Base-by-base conservation (phyloP, 2,888 invertebrate species). In the Tholera decimalis region DNA sequence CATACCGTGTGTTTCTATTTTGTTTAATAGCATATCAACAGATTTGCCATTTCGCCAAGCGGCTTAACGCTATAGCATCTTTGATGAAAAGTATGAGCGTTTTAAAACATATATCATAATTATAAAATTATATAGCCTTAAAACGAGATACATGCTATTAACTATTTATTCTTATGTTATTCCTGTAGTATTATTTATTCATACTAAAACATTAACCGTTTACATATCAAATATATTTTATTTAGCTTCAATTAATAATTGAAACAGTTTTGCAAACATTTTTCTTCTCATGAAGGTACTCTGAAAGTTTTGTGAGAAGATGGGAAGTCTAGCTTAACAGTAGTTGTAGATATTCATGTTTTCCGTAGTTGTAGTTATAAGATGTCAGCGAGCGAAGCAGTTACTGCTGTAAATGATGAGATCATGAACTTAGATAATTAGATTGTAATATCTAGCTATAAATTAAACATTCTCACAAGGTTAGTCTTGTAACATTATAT, bases 191-290 rank as follows among this genome's bases (percentile, higher is more conserved):
- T 86, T 88, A 86, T 89, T 90, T 88, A 89, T 88, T 86, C 86
- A 83, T 85, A 83, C 83, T 82, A 76, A 82, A 81, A 80, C 56
- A 85, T 89, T 85, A 85, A 88, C 81, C 84, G 83, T 87, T 67
- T 85, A 86, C 83, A 84, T 87, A 86, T 79, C 81, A 83, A 86
- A 80, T 82, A 80, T 83, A 82, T 88, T 89, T 89, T 89, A 88
- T 90, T 90, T 91, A 92, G 93, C 93, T 91, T 92, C 84, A 87
- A 87, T 85, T 85, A 85, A 87, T 81, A 75, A 89, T 83, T 85
- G 83, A 86, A 93, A 95, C 95, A 94, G 94, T 95, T 95, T 93
- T 95, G 95, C 95, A 95, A 95, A 95, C 95, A 95, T 94, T 95
- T 95, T 95, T 95, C 94, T 95, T 93, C 93, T 94, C 93, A 93